These are phyloP conservation scores for Pterois miles DNA, from an alignment of 2,797 vertebrate genomes.

Conservation along the genomic window DNA sequence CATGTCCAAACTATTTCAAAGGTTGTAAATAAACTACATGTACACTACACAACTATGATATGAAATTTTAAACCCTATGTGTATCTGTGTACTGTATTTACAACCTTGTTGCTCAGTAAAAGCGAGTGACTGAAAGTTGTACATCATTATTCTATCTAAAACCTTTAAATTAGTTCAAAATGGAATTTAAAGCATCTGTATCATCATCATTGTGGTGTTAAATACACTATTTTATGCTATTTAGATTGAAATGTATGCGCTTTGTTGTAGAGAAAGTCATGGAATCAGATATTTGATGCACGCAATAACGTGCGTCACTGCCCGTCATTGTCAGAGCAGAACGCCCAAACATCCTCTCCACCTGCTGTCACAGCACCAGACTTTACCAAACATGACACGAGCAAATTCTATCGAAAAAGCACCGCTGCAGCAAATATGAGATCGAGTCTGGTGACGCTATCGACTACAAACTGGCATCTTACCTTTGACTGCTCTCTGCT, in stretches of 20 bases:
- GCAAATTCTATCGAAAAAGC: background rate
- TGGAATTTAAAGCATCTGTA: background rate
- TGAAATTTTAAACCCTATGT: background rate
- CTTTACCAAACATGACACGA: conserved; percentile 3
- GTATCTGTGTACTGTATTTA: background rate
- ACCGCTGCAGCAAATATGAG: background rate
- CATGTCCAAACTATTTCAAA: background rate
- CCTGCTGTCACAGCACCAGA: background rate
- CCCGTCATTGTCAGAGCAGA: background rate
- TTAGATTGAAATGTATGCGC: background rate
- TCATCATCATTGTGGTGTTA: too few species aligned
- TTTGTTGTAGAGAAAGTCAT: background rate
- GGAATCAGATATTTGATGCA: background rate
- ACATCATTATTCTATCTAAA: background rate
- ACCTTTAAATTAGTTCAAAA: background rate
- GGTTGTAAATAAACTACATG: background rate
- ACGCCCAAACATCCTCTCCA: conserved; percentile 2
- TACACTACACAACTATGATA: background rate
- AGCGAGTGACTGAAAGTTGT: background rate
- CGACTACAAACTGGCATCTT: background rate
- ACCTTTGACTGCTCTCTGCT: conserved; percentile 69
- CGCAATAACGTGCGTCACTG: background rate
- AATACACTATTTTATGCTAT: background rate
- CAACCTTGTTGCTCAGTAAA: background rate
- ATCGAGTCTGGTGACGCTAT: background rate